A percentile compares a stretch with the other conserved stretches of the same genome.
Evolutionary conservation across 2,888 invertebrate species (phyloP).

Genomic region (Drosophila tripunctata): DNA sequence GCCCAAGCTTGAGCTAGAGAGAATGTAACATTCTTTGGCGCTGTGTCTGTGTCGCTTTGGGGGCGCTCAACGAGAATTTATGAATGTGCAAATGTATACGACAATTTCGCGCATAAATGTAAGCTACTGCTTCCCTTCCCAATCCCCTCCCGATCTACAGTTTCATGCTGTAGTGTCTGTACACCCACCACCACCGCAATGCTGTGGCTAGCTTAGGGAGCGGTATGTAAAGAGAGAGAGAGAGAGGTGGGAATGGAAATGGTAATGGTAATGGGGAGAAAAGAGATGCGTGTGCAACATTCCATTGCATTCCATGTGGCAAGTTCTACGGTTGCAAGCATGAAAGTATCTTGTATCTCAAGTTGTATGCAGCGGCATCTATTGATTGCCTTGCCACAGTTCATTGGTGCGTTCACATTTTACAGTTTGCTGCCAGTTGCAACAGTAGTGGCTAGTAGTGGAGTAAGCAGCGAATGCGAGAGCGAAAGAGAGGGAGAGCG

Average conservation of each 20-base stretch:
- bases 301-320: conserved; percentile 76
- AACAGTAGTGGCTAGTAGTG: background rate
- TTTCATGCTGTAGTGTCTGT: conserved; percentile 2
- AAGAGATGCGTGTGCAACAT: conserved; percentile 76
- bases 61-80: conserved; percentile 78
- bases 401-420: conserved; percentile 63
- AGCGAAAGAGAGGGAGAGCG: background rate
- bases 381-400: conserved; percentile 75
- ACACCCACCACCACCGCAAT: conserved; percentile 47
- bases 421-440: conserved; percentile 27
- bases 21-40: conserved; percentile 54
- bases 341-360: conserved; percentile 74
- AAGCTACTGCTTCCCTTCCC: conserved; percentile 53
- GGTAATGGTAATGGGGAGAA: too few relatives aligned
- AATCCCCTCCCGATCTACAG: background rate
- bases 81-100: conserved; percentile 79
- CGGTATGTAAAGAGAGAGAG: background rate
- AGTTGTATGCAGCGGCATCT: conserved; percentile 64
- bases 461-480: background rate
- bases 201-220: background rate
- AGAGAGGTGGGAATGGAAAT: background rate
- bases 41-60: conserved; percentile 69
- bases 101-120: conserved; percentile 81
- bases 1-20: background rate
- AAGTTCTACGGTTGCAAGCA: conserved; percentile 66